Evolutionary conservation across 2,797 vertebrate genomes (phyloP), one percentile per base, ranked within the genome.

Genomic region (Kryptolebias ocellatus): DNA sequence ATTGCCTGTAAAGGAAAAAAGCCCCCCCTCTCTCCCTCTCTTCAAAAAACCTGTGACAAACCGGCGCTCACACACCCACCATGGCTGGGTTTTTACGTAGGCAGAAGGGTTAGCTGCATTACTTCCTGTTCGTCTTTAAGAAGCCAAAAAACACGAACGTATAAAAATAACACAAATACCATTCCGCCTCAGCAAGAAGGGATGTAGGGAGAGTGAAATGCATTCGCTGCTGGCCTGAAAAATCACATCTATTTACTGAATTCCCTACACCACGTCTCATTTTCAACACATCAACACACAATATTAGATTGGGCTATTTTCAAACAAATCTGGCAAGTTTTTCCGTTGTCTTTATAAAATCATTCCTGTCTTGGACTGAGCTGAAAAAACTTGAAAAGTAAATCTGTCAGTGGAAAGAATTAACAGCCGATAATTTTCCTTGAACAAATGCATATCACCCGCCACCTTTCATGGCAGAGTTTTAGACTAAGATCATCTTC

Each of bases 61-160:
- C 63, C 56, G 39, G 45, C 70, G 73, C 68, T 78, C 78, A 60
- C 56, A 64, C 77, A 12, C 83, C 81, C 81, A 83, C 82, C 47
- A 31, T 20, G 42, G 67, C 51, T n/a, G 54, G 55, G 49, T 69
- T 69, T 65, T 65, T 75, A 70, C 14, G 55, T 71, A 76, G 64
- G 70, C 65, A 66, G 49, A 55, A 56, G 50, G 53, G 58, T 44
- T 18, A 49, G 63, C 66, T 67, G 54, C 28, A 52, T 71, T 66
- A 76, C 28, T 74, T 83, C 76, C 67, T 53, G 72, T 72, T 65
- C 28, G 24, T 84, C 67, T 74, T 9, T 45, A 31, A 50, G 53
- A 75, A 50, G 58, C 60, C 51, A 54, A 76, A 69, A 17, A 75
- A 79, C 10, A 49, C 5, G 29, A 45, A 62, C 55, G 60, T 60